Conservation (phyloP, 2,113 vertebrate species). For the Onychostruthus taczanowskii region DNA sequence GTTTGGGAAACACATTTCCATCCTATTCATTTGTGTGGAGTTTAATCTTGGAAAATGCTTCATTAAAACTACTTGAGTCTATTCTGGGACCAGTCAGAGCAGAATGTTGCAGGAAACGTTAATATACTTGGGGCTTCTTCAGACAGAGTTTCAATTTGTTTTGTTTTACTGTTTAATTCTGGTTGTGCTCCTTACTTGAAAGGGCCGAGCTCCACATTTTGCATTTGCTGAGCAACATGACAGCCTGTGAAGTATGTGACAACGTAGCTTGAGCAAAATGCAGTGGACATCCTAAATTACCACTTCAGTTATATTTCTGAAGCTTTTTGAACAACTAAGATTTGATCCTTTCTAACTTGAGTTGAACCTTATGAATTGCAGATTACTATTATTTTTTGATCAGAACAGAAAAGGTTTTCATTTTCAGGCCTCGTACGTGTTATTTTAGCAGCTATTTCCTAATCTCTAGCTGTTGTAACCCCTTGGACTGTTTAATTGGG, state of each 20-base stretch:
- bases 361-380: constrained; percentile 43
- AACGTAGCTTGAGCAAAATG: background rate
- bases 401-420: background rate
- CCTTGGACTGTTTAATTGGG: constrained; percentile 35
- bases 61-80: background rate
- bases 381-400: constrained; percentile 35
- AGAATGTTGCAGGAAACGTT: background rate
- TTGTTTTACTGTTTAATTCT: constrained; percentile 9
- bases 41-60: background rate
- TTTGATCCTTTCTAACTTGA: constrained; percentile 19
- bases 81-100: background rate
- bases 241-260: constrained; percentile 15
- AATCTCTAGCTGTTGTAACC: background rate
- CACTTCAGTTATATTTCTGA: background rate
- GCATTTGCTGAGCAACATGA: background rate
- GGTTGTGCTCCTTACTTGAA: background rate
- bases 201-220: constrained; percentile 4
- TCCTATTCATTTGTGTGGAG: background rate
- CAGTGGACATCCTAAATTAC: background rate
- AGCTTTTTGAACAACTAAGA: background rate
- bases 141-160: background rate
- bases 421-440: background rate
- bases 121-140: background rate
- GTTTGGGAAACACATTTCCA: background rate
- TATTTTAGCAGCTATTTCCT: constrained; percentile 21